phyloP scores from a whole-genome alignment of 1,140 invertebrate species.

The Drosophila ambigua region DNA sequence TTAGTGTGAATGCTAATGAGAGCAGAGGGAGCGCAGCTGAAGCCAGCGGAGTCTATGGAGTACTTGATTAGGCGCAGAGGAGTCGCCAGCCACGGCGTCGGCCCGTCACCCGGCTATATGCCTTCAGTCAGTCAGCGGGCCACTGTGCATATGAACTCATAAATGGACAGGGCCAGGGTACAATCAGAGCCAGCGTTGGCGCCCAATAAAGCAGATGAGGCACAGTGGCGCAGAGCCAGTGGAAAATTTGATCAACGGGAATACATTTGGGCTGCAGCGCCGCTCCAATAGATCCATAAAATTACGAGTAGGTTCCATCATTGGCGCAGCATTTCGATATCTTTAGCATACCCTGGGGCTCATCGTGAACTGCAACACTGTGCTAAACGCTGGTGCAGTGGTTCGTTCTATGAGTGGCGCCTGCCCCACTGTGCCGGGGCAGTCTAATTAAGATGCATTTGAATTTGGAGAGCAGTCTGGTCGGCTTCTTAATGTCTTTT shows the following conservation, averaged over 20 bases:
- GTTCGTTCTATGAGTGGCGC: too few species aligned
- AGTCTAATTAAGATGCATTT: slow-evolving; percentile 45
- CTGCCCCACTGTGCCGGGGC: slow-evolving; percentile 12
- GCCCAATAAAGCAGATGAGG: slow-evolving; percentile 19
- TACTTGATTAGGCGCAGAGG: slow-evolving; percentile 58
- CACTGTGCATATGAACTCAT: slow-evolving; percentile 32
- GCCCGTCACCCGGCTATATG: slow-evolving; percentile 1
- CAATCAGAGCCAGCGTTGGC: slow-evolving; percentile 27
- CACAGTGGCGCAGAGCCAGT: slow-evolving; percentile 3
- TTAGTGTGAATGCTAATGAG: slow-evolving; percentile 74
- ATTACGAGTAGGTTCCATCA: too few species aligned
- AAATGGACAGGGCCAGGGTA: slow-evolving; percentile 26
- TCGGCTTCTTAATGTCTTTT: slow-evolving; percentile 52
- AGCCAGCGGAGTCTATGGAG: slow-evolving; percentile 10
- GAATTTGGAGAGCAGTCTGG: slow-evolving; percentile 19
- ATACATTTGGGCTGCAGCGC: too few species aligned
- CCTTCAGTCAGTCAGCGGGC: background rate
- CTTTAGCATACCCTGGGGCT: too few species aligned
- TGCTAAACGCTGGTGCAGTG: too few species aligned
- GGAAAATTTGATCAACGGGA: background rate
- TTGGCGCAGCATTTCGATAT: too few species aligned
- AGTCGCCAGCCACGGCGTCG: slow-evolving; percentile 4
- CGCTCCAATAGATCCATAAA: too few species aligned
- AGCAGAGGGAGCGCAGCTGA: slow-evolving; percentile 30
- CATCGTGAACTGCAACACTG: too few species aligned